Percentiles rank a stretch among this genome's conserved stretches.
Evolutionary conservation across 2,113 vertebrate genomes (phyloP).

Genomic region (Hippolais icterina): DNA sequence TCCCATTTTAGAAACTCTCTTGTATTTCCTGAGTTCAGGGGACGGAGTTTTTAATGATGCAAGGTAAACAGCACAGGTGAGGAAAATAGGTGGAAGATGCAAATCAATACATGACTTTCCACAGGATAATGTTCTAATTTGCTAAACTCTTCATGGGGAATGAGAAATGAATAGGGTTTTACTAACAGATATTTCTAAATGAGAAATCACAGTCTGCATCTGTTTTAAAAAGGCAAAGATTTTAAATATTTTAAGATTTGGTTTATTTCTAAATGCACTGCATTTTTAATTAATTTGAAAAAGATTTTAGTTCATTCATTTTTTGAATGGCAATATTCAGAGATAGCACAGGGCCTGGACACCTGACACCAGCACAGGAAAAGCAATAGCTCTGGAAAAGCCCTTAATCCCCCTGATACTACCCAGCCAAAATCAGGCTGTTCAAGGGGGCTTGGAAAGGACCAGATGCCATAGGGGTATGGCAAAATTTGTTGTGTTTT

Average conservation of each 20-base stretch:
- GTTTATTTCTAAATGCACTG: background rate
- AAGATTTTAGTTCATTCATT: background rate
- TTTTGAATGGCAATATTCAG: background rate
- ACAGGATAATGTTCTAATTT: background rate
- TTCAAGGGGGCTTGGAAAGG: background rate
- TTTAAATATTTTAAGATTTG: background rate
- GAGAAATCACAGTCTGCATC: background rate
- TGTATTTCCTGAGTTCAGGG: background rate
- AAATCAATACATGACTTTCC: background rate
- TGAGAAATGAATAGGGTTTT: background rate
- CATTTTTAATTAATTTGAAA: background rate
- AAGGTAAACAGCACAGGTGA: background rate
- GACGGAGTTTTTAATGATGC: background rate
- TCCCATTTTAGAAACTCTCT: background rate
- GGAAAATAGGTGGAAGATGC: background rate
- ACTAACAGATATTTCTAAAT: background rate
- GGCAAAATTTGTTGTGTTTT: background rate
- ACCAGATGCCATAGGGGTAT: rapidly evolving
- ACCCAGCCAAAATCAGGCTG: background rate
- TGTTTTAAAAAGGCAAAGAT: background rate
- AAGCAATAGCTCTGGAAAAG: background rate
- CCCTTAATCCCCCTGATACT: rapidly evolving
- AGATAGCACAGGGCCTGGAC: background rate
- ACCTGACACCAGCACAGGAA: background rate
- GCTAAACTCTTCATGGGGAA: background rate